Evolutionary conservation across 2,113 vertebrate genomes (phyloP), one percentile per base, ranked within the genome.

Genomic region (Sorex araneus): DNA sequence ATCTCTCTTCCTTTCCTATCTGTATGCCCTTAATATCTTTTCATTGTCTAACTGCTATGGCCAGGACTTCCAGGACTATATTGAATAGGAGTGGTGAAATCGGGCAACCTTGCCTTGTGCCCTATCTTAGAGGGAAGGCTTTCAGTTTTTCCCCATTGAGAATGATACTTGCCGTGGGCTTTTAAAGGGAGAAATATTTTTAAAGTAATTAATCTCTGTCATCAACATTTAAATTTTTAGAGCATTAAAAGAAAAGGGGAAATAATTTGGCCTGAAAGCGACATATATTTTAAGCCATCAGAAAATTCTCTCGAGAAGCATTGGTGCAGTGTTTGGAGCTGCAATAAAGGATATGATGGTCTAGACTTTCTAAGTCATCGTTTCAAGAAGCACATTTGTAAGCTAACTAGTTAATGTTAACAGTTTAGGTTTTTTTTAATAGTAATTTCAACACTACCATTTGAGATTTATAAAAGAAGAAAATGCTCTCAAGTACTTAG

Each of bases 261-360:
- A 25, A 6, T 66, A 63, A 81, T 89, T 76, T 84, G 43, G 3
- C 4, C 3, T 77, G 27, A 84, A 90, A 95, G 81, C 82, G 64
- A 89, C 88, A 70, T 27, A 34, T 6, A 78, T 75, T 50, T 85
- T 47, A 66, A 4, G 30, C 28, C 30, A 75, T 60, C 81, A 74
- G 54, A 91, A 60, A 10, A 50, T 2, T 50, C 47, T 57, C 15
- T 12, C 19, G 23, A 60, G 23, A 60, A 60, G 57, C 57, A 60
- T 60, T 23, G 13, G 28, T 32, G 88, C 7, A 19, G 50, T 66
- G 11, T 27, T 25, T 54, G 12, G 8, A 60, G 54, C 18, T 36
- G 23, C 70, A 47, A 71, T 43, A 66, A 28, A 30, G 3, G 0
- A 7, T 2, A 36, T 47, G 32, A 70, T 25, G 4, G 3, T 40